Conservation (phyloP, 23 tunicate genomes). For the Trididemnum nubilum region DNA sequence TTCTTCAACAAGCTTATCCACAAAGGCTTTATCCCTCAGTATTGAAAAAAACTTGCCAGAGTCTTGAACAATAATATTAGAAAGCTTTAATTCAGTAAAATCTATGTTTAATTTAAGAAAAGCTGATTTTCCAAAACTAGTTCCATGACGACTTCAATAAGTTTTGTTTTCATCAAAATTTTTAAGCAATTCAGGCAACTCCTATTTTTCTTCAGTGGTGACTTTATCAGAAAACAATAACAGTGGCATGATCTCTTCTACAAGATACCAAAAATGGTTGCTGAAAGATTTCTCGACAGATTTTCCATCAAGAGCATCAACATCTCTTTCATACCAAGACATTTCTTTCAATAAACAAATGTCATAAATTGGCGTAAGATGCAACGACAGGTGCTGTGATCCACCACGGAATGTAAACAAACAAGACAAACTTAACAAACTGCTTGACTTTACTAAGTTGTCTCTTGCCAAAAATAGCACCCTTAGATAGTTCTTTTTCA, state of each 20-base stretch:
- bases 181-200: not conserved
- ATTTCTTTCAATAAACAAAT: not conserved
- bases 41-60: conserved; percentile 8
- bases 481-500: not conserved
- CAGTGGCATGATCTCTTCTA: conserved; percentile 1
- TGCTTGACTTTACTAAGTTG: not conserved
- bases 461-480: conserved; percentile 3
- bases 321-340: not conserved
- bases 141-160: not conserved
- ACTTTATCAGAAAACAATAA: not conserved
- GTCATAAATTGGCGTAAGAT: not conserved
- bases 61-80: conserved; percentile 1
- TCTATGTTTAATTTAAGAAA: not conserved
- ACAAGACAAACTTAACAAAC: conserved; percentile 7
- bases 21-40: not conserved
- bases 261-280: conserved; percentile 13
- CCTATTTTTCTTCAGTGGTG: not conserved
- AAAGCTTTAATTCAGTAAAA: not conserved
- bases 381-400: conserved; percentile 13
- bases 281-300: not conserved
- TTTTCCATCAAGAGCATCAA: not conserved
- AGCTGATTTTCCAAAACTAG: conserved; percentile 1
- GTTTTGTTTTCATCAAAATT: not conserved
- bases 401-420: conserved; percentile 15
- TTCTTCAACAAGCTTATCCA: not conserved